Conservation (phyloP, 1,140 invertebrate genomes). For the Tetragnatha versicolor region DNA sequence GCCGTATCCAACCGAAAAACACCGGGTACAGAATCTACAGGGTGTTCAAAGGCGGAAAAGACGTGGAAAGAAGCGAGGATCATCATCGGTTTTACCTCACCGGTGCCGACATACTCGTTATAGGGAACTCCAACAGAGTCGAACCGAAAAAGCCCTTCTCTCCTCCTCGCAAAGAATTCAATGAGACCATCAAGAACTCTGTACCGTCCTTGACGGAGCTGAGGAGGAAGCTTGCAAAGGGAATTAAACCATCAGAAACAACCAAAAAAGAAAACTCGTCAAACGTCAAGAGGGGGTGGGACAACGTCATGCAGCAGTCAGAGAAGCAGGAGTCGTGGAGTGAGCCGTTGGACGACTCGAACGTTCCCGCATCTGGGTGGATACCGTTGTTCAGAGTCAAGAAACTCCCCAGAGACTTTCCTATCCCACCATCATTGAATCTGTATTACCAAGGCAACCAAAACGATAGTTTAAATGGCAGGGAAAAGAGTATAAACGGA, state of each 20-base stretch:
- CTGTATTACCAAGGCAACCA: too few species aligned
- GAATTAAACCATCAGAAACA: neutral
- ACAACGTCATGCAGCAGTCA: conserved; percentile 7
- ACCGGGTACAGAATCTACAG: neutral
- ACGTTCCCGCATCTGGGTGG: conserved; percentile 39
- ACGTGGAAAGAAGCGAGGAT: neutral
- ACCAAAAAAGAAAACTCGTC: too few species aligned
- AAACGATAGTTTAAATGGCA: too few species aligned
- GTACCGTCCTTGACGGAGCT: neutral
- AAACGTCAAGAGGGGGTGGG: neutral
- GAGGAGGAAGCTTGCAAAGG: neutral
- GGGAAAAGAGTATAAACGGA: too few species aligned
- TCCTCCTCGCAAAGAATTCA: neutral
- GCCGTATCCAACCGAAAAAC: neutral
- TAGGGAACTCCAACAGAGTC: neutral
- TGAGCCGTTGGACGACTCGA: conserved; percentile 9
- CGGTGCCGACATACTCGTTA: conserved; percentile 21
- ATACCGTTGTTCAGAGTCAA: conserved; percentile 14
- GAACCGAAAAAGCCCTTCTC: neutral
- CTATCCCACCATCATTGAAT: too few species aligned
- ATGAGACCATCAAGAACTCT: conserved; percentile 12
- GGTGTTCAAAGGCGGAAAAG: neutral
- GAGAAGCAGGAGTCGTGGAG: conserved; percentile 16
- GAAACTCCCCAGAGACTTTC: neutral
- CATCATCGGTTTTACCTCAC: conserved; percentile 27